Percentiles rank a stretch among this genome's conserved stretches.
phyloP scores from a whole-genome alignment of 2,888 invertebrate genomes.

The Apotomis turbidana region DNA sequence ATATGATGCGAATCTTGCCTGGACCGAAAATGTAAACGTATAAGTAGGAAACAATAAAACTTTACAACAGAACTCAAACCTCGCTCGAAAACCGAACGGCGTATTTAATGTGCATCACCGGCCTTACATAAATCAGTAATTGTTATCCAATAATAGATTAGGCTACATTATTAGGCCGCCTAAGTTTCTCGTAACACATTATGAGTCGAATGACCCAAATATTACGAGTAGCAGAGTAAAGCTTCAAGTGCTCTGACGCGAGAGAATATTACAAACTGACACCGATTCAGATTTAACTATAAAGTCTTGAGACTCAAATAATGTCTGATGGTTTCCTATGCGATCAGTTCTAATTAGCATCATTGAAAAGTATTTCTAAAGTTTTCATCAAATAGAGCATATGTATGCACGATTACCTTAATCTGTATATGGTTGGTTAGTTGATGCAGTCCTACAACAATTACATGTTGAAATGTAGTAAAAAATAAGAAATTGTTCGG shows the following conservation, averaged over 20 bases:
- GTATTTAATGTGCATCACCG: slow-evolving; percentile 52
- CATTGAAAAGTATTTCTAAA: neutral
- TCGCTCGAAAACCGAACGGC: slow-evolving; percentile 17
- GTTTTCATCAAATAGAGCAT: neutral
- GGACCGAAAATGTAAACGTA: neutral
- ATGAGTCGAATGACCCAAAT: slow-evolving; percentile 34
- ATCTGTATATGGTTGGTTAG: no score
- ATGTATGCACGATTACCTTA: no score
- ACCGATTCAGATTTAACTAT: slow-evolving; percentile 30
- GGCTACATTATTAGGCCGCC: slow-evolving; percentile 62
- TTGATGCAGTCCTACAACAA: no score
- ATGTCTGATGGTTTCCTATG: slow-evolving; percentile 15
- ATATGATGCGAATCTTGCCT: neutral
- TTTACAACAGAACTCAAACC: slow-evolving; percentile 3
- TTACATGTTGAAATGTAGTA: no score
- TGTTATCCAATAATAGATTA: slow-evolving; percentile 62
- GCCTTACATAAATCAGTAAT: slow-evolving; percentile 62
- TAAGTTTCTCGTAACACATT: slow-evolving; percentile 46
- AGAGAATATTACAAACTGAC: slow-evolving; percentile 30
- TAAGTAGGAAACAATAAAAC: neutral
- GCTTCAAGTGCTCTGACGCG: slow-evolving; percentile 39
- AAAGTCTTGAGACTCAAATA: slow-evolving; percentile 18
- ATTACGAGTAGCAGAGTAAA: slow-evolving; percentile 8
- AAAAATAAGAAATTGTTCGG: no score
- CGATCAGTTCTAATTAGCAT: neutral